A percentile compares a stretch with the other conserved stretches of the same genome.
Evolutionary conservation across 2,797 vertebrate species (phyloP).

Genomic region (Peromyscus melanophrys): DNA sequence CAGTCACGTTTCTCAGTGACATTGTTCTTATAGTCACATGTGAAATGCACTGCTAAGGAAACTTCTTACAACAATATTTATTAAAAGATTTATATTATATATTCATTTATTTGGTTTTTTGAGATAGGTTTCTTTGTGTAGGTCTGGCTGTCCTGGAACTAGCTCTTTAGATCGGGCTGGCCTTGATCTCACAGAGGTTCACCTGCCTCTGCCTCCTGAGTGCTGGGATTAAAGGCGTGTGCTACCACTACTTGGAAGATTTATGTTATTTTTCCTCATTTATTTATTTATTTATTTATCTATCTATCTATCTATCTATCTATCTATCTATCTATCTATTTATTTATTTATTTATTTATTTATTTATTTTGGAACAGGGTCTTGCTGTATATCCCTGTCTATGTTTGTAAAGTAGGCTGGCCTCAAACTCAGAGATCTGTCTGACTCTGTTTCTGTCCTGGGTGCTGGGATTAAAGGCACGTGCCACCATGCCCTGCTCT

Average conservation of each 20-base stretch:
- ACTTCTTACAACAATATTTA: constrained; percentile 28
- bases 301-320: neutral
- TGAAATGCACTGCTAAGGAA: constrained; percentile 17
- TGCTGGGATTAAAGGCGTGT: neutral
- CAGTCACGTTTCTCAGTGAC: constrained; percentile 15
- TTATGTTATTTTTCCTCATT: neutral
- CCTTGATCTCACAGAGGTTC: neutral
- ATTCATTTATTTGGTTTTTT: neutral
- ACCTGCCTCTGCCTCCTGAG: neutral
- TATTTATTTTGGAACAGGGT: neutral
- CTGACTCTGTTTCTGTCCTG: neutral
- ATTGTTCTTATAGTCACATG: constrained; percentile 1
- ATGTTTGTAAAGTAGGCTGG: neutral
- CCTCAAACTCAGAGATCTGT: neutral
- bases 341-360: neutral
- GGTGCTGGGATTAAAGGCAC: neutral
- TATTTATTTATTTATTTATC: too few species aligned
- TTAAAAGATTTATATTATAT: neutral
- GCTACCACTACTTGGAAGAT: neutral
- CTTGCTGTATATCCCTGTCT: neutral
- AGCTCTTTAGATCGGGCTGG: neutral
- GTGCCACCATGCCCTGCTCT: too few species aligned
- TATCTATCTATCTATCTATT: neutral
- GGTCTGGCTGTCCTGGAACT: neutral
- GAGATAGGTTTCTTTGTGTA: neutral